A percentile compares a stretch with the other conserved stretches of the same genome.
These are phyloP conservation scores for Melanotaenia trifasciata DNA, from an alignment of 2,797 vertebrate genomes.

Conservation along the genomic window DNA sequence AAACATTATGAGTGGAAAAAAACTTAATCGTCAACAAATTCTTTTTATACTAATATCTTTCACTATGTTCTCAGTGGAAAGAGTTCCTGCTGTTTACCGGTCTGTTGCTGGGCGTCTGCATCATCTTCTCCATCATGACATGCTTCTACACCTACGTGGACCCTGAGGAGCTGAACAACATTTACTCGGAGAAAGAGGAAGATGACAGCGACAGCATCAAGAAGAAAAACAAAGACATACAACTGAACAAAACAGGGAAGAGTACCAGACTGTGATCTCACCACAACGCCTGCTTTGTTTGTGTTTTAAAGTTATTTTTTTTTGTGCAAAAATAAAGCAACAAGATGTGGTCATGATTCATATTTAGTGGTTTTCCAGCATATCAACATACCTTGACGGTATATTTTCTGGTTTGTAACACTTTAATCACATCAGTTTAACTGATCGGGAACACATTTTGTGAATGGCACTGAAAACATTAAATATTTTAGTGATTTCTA, in stretches of 20 bases:
- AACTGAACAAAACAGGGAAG: constrained; percentile 26
- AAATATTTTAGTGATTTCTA: constrained; percentile 1
- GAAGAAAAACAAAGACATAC: constrained; percentile 1
- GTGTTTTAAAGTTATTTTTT: neutral
- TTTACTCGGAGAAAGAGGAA: constrained; percentile 32
- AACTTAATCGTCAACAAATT: neutral
- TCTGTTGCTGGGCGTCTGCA: constrained; percentile 88
- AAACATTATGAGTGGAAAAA: neutral
- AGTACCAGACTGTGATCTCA: constrained; percentile 69
- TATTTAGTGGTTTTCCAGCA: neutral
- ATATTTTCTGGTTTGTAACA: neutral
- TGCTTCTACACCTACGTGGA: constrained; percentile 90
- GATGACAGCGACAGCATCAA: constrained; percentile 32
- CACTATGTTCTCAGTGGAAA: constrained; percentile 85
- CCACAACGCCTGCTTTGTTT: neutral
- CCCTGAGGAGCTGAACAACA: constrained; percentile 76
- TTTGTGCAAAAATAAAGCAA: constrained; percentile 16
- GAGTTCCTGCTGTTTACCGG: constrained; percentile 94
- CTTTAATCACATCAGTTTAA: neutral
- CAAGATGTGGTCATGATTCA: neutral
- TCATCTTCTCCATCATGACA: constrained; percentile 96
- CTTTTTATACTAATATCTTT: neutral
- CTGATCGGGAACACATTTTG: neutral
- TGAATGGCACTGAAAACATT: constrained; percentile 9
- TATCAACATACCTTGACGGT: neutral